These are phyloP conservation scores for Zaprionus lachaisei DNA, from an alignment of 1,140 invertebrate species.

Conservation along the genomic window DNA sequence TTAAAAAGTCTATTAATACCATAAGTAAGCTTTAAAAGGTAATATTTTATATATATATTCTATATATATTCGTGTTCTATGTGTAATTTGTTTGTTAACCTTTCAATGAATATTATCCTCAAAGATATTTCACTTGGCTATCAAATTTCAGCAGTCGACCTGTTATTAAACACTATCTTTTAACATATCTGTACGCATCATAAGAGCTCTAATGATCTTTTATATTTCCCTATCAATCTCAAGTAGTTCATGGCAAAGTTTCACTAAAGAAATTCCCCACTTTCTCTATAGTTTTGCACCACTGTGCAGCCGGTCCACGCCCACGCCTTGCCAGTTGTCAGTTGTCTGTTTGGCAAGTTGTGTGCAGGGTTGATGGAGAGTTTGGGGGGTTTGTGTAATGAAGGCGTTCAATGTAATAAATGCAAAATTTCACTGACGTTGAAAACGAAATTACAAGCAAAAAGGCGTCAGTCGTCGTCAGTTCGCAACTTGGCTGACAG, in stretches of 20 bases:
- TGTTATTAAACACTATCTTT: too few species aligned
- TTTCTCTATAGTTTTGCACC: constrained; percentile 26
- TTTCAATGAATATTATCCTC: too few species aligned
- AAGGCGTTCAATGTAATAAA: constrained; percentile 81
- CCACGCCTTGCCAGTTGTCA: constrained; percentile 65
- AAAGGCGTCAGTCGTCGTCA: constrained; percentile 38
- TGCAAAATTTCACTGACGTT: constrained; percentile 79
- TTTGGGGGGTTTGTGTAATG: constrained; percentile 58
- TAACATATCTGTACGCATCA: too few species aligned
- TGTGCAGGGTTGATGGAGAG: not conserved
- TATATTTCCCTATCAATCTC: too few species aligned
- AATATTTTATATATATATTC: too few species aligned
- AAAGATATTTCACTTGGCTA: too few species aligned
- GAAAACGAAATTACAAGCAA: constrained; percentile 70
- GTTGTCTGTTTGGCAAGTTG: constrained; percentile 35
- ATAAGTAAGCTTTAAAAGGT: too few species aligned
- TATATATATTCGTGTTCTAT: too few species aligned
- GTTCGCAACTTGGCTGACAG: constrained; percentile 28
- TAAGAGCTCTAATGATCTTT: too few species aligned
- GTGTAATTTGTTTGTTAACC: too few species aligned
- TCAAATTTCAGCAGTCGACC: too few species aligned
- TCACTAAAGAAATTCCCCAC: not conserved
- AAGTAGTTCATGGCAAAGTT: not conserved
- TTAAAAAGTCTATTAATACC: too few species aligned
- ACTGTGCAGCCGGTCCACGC: constrained; percentile 46